phyloP scores from a whole-genome alignment of 2,113 vertebrate genomes.

The Euleptes europaea region DNA sequence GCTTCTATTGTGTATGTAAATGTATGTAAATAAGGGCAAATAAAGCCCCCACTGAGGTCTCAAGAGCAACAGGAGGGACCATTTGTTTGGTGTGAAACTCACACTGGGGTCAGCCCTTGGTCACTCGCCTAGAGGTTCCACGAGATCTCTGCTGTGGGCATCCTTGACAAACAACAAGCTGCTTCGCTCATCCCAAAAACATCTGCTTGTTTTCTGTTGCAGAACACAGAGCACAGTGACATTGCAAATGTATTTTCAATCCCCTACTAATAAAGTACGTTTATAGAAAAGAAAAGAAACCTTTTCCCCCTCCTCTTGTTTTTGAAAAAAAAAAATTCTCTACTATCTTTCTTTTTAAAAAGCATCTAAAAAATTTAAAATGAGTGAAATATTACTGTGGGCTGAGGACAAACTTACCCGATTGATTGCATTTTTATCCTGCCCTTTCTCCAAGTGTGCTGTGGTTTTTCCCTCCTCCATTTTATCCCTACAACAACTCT shows the following conservation, averaged over 20 bases:
- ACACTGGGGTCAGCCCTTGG: constrained; percentile 48
- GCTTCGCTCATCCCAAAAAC: constrained; percentile 24
- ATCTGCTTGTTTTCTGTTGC: constrained; percentile 26
- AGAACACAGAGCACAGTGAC: constrained; percentile 30
- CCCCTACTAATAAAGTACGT: constrained; percentile 49
- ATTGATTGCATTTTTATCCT: no score
- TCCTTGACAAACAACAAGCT: constrained; percentile 48
- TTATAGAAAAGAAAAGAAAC: constrained; percentile 11
- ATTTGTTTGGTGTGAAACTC: constrained; percentile 55
- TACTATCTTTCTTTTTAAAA: constrained; percentile 1
- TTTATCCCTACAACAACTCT: no score
- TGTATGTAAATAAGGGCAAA: constrained; percentile 68
- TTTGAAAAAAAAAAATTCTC: not conserved
- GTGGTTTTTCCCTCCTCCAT: no score
- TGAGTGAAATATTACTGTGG: not conserved
- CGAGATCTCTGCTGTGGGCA: constrained; percentile 27
- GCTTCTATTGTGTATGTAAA: constrained; percentile 61
- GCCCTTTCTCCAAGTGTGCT: no score
- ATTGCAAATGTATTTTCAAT: constrained; percentile 57
- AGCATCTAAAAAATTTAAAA: not conserved
- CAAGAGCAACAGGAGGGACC: constrained; percentile 65
- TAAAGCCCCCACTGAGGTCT: constrained; percentile 58
- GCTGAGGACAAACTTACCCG: not conserved
- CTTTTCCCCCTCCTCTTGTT: not conserved
- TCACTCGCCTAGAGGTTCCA: constrained; percentile 53